Evolutionary conservation across 2,113 vertebrate species (phyloP).

Genomic region (Calyptomena viridis): DNA sequence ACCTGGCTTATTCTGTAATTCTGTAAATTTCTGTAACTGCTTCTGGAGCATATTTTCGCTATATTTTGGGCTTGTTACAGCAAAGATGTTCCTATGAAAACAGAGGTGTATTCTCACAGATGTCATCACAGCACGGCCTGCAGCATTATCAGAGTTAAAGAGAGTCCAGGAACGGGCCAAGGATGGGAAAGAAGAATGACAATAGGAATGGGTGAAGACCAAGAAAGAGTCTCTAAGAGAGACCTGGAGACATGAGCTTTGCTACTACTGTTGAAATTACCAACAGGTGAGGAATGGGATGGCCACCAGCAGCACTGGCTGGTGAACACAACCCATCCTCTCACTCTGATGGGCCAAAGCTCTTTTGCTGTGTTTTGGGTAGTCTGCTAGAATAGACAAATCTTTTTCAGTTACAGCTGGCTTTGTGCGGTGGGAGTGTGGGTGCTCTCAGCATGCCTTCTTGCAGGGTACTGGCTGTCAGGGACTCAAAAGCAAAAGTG

Average conservation of each 20-base stretch:
- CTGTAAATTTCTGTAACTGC: neutral
- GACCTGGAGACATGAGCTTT: neutral
- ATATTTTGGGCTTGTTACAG: neutral
- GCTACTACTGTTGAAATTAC: neutral
- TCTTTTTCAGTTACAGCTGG: neutral
- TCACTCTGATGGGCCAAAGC: neutral
- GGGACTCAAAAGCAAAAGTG: neutral
- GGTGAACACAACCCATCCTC: neutral
- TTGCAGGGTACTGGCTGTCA: neutral
- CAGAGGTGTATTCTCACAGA: neutral
- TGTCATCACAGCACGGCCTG: neutral
- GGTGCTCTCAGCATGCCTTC: neutral
- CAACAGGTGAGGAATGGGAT: accelerated
- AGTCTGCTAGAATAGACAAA: neutral
- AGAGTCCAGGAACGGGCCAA: neutral
- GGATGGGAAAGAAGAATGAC: neutral
- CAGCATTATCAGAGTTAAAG: neutral
- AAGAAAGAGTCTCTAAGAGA: neutral
- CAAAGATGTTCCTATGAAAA: neutral
- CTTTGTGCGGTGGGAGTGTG: neutral
- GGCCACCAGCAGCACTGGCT: neutral
- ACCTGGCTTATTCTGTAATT: neutral
- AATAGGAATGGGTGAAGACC: neutral
- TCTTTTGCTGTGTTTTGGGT: neutral
- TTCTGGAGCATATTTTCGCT: neutral